phyloP scores from a whole-genome alignment of 2,888 invertebrate genomes.

The Linnaemya tessellans region DNA sequence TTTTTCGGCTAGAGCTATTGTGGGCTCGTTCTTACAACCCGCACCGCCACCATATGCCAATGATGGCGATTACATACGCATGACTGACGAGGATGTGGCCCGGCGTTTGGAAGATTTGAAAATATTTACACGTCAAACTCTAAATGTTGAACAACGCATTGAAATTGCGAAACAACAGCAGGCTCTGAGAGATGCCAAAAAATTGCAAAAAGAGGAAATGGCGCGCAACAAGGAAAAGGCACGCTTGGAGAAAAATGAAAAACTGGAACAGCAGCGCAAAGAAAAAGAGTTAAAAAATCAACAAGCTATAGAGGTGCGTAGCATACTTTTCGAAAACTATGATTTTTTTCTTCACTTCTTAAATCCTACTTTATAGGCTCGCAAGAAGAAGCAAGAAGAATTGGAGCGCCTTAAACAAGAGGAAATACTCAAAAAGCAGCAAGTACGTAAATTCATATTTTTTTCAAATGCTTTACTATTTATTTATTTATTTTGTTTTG shows the following conservation, averaged over 20 bases:
- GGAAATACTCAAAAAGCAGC: constrained; percentile 92
- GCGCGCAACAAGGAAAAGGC: constrained; percentile 85
- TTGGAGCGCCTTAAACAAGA: constrained; percentile 92
- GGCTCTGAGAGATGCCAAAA: constrained; percentile 89
- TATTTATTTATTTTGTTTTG: not conserved
- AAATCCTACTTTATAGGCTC: constrained; percentile 86
- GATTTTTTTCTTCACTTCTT: not conserved
- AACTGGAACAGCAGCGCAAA: constrained; percentile 91
- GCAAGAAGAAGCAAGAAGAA: constrained; percentile 93
- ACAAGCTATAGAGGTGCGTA: constrained; percentile 92
- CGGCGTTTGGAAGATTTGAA: constrained; percentile 89
- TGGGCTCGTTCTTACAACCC: constrained; percentile 96
- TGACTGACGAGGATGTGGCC: constrained; percentile 92
- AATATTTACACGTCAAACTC: constrained; percentile 86
- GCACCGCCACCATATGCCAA: constrained; percentile 86
- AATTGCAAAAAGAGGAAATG: constrained; percentile 88
- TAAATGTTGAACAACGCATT: constrained; percentile 90
- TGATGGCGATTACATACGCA: constrained; percentile 89
- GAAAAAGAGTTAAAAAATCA: constrained; percentile 92
- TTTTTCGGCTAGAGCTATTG: constrained; percentile 93
- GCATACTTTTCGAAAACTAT: constrained; percentile 75
- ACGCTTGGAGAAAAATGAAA: constrained; percentile 88
- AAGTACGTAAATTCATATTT: constrained; percentile 85
- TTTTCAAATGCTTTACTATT: not conserved
- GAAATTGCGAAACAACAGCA: constrained; percentile 90